Base-by-base conservation (phyloP, 2,797 vertebrate species). In the Nannoperca obscura region DNA sequence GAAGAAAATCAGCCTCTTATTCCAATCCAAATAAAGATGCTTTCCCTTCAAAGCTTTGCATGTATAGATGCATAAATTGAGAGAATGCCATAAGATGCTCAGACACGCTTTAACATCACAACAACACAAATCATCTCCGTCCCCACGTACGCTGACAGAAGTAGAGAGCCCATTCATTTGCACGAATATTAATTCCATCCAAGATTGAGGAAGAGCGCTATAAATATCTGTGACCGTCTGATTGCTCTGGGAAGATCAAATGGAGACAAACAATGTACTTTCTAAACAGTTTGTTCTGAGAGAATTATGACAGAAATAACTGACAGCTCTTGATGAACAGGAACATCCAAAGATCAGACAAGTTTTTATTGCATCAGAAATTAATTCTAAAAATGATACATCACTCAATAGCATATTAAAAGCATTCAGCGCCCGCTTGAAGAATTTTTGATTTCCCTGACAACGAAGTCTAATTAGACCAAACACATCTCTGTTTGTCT, bases 311-410 rank as follows among this genome's bases (percentile, higher is more conserved):
- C 92, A 90, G 87, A 79, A 92, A 88, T 92, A 92, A 94, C 86
- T 93, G 91, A 92, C 92, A 91, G 89, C 80, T 87, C 82, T 74
- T 88, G 89, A 91, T 91, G 86, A 94, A 89, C 90, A 91, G 86
- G 88, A 90, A 91, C 89, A 90, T 93, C 90, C 90, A 68, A 80
- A 90, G 91, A 94, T 93, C 92, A 91, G 85, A 93, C 84, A 85
- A 84, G 71, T 82, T 88, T 92, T 90, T 89, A 91, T 93, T 89
- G 88, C 89, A 92, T 92, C 89, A 91, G 89, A 92, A 92, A 94
- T 93, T 80, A 86, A 90, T 91, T 93, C 91, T 91, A 90, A 92
- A 93, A 92, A 92, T 90, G 80, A 92, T 89, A 91, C 91, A 92
- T 93, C 92, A 91, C 88, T 91, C 91, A 91, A 75, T 58, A 19